Base-by-base conservation (phyloP, 2,797 vertebrate species). In the Gymnocypris eckloni region DNA sequence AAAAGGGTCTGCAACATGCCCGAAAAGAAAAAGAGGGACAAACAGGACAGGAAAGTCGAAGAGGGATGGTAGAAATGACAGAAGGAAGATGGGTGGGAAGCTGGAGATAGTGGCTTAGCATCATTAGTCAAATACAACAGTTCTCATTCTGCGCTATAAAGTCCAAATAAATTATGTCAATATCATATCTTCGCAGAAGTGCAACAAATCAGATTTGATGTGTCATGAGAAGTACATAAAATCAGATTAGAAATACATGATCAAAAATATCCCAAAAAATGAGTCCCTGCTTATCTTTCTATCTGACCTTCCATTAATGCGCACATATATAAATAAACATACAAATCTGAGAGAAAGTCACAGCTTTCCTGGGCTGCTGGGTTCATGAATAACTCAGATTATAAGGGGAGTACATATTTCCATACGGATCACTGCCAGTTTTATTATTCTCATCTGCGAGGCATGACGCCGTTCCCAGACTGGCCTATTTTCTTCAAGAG, bases 321-420 rank as follows among this genome's bases (percentile, higher is more conserved):
- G 28, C 64, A 78, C 77, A 82, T 82, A 79, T 79, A 87, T 87
- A 83, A 87, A 90, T 87, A 90, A 86, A 86, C 73, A 87, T 75
- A 48, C 52, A 20, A 43, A 82, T 89, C 69, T 80, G 81, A 86
- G 85, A 56, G 37, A 75, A 84, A 87, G 66, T 79, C 78, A 25
- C 64, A 69, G 39, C 81, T 72, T 79, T 75, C 61, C 82, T 56
- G 70, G 75, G 18, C 70, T 7, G 18, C 71, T 13, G 76, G 70
- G 54, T 83, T 88, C 76, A 89, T 87, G 85, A 89, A 89, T 88
- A 89, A 83, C 54, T 43, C 80, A 81, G 85, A 88, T 66, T 86
- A 48, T 59, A 83, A 85, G 64, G 72, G 39, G 56, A 84, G 79
- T 83, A 87, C 82, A 56, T 79, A 86, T 89, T 88, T 85, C 70